These are phyloP conservation scores for Aphaenogaster ashmeadi DNA, from an alignment of 1,140 invertebrate species.

Conservation along the genomic window DNA sequence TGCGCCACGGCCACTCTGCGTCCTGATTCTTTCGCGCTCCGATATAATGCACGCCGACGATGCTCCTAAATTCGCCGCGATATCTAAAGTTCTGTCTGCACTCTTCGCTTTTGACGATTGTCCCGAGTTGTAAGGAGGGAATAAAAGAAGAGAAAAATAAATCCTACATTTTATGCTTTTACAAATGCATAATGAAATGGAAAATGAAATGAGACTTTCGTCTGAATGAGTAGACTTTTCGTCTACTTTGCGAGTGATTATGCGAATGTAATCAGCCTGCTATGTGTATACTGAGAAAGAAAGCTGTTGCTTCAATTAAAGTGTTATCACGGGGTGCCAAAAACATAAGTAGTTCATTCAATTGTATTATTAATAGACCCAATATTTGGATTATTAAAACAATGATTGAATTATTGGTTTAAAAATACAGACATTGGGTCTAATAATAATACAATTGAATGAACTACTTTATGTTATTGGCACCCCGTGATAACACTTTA, in stretches of 20 bases:
- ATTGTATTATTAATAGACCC: no score
- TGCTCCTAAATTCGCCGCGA: constrained; percentile 28
- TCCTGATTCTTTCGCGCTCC: constrained; percentile 23
- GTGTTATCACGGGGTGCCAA: no score
- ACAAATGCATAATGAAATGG: neutral
- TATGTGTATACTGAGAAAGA: neutral
- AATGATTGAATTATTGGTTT: no score
- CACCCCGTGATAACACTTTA: no score
- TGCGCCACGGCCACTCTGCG: neutral
- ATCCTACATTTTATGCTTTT: neutral
- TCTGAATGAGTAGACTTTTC: neutral
- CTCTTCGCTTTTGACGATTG: neutral
- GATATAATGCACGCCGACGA: constrained; percentile 2
- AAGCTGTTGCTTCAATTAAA: no score
- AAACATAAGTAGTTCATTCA: no score
- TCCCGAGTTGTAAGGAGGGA: neutral
- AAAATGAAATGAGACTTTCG: neutral
- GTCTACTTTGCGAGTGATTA: neutral
- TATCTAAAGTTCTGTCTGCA: neutral
- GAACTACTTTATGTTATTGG: no score
- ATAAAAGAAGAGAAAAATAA: neutral
- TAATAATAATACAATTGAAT: no score
- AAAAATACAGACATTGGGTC: no score
- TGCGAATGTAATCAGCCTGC: neutral
- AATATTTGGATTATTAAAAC: no score